Conservation (phyloP, 2,888 invertebrate genomes). For the Dryococelus australis region DNA sequence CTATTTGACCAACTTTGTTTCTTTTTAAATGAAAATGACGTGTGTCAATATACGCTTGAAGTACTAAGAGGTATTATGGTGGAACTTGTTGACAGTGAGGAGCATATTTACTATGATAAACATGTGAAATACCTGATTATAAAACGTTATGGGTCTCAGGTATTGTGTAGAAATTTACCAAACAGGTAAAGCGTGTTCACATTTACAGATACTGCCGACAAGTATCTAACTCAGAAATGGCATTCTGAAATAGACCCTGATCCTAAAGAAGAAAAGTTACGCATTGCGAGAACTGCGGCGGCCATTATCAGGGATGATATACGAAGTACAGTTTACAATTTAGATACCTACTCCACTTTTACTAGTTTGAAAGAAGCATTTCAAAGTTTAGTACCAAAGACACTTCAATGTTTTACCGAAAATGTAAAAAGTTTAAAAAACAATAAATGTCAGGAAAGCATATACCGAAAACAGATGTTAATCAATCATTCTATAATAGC, state of each 20-base stretch:
- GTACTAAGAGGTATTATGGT: not conserved
- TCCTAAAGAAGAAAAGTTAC: slow-evolving; percentile 16
- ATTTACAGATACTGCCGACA: slow-evolving; percentile 17
- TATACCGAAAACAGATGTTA: not conserved
- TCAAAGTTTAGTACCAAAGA: not conserved
- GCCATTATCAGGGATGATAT: not conserved
- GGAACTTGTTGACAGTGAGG: not conserved
- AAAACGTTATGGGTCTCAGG: too few species aligned
- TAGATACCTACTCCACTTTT: too few species aligned
- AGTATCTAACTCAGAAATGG: slow-evolving; percentile 13
- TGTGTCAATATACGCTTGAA: slow-evolving; percentile 1
- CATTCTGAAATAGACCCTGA: slow-evolving; percentile 17
- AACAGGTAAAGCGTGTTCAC: not conserved
- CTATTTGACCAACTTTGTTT: not conserved
- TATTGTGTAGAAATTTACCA: slow-evolving; percentile 23
- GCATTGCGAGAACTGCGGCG: not conserved
- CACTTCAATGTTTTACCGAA: not conserved
- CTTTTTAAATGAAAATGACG: slow-evolving; percentile 18
- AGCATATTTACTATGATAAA: slow-evolving; percentile 18
- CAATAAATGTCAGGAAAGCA: not conserved
- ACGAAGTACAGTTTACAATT: not conserved
- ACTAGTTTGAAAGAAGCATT: too few species aligned
- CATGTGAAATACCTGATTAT: too few species aligned
- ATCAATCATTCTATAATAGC: slow-evolving; percentile 3
- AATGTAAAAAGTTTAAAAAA: slow-evolving; percentile 21